Evolutionary conservation across 2,113 vertebrate genomes (phyloP), one percentile per base, ranked within the genome.

Genomic region (Ciconia maguari): DNA sequence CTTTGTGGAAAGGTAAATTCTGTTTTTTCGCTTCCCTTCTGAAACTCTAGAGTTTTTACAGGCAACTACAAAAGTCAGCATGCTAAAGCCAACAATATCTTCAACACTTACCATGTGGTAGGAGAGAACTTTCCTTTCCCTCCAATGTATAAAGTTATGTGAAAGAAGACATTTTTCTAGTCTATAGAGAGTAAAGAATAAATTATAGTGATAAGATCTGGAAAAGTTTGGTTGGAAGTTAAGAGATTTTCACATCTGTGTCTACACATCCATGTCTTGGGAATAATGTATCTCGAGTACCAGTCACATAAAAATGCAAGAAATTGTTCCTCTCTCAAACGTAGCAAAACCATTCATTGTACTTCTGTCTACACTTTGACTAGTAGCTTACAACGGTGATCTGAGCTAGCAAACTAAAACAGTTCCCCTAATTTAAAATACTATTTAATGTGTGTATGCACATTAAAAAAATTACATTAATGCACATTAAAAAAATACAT

Each of bases 181-280:
- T 97, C 98, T 95, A 97, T 83, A 96, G 98, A 98, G 97, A 98
- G 87, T 93, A 91, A 94, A 98, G 98, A 98, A 99, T 99, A 98
- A 98, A 99, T 98, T 98, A 99, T 74, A 95, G 96, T 87, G 98
- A 98, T 98, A 98, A 98, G 98, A 99, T 98, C 98, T 98, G 98
- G 98, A 98, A 98, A 98, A 98, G 98, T 98, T 93, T 96, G 94
- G 97, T 98, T 98, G 98, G 98, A 98, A 96, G 96, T 97, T 95
- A 98, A 97, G 98, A 97, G 97, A 98, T 97, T 98, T 98, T 98
- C 98, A 99, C 99, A 99, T 99, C 98, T 99, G 99, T 98, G 97
- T 98, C 98, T 98, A 97, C 97, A 98, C 98, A 98, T 98, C 98
- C 97, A 97, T 90, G 98, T 95, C 98, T 96, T 95, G 98, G 98